phyloP scores from a whole-genome alignment of 2,797 vertebrate species.

The Protonibea diacanthus region DNA sequence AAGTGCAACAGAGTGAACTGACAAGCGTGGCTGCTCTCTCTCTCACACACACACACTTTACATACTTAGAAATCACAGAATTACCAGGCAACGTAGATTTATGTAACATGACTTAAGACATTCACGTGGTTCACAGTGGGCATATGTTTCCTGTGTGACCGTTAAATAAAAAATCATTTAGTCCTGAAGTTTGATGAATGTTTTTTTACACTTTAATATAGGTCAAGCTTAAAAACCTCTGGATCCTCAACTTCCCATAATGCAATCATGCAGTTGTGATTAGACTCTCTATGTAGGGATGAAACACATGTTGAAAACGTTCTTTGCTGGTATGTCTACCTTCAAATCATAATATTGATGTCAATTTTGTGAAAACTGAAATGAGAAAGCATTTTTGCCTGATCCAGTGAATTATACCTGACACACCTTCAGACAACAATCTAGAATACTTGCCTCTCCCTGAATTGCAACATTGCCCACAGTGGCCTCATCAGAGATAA shows the following conservation, averaged over 20 bases:
- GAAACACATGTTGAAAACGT: not conserved
- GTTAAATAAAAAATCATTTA: not conserved
- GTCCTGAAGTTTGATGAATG: not conserved
- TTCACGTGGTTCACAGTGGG: not conserved
- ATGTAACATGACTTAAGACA: not conserved
- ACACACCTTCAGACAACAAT: not conserved
- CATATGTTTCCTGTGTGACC: not conserved
- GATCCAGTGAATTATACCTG: not conserved
- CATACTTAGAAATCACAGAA: not conserved
- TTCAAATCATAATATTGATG: not conserved
- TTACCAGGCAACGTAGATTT: not conserved
- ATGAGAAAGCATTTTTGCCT: not conserved
- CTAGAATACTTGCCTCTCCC: not conserved
- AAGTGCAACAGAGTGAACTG: not conserved
- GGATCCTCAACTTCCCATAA: not conserved
- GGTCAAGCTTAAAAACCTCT: slow-evolving; percentile 1
- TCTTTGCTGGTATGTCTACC: too few relatives aligned
- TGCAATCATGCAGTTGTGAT: not conserved
- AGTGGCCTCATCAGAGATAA: not conserved
- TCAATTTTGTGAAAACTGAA: slow-evolving; percentile 8
- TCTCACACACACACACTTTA: too few relatives aligned
- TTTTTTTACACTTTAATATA: not conserved
- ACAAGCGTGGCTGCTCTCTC: too few relatives aligned
- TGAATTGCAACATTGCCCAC: not conserved
- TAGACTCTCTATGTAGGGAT: not conserved